A percentile compares a stretch with the other conserved stretches of the same genome.
These are phyloP conservation scores for Antheraea assamensis DNA, from an alignment of 2,888 invertebrate species.

Conservation along the genomic window DNA sequence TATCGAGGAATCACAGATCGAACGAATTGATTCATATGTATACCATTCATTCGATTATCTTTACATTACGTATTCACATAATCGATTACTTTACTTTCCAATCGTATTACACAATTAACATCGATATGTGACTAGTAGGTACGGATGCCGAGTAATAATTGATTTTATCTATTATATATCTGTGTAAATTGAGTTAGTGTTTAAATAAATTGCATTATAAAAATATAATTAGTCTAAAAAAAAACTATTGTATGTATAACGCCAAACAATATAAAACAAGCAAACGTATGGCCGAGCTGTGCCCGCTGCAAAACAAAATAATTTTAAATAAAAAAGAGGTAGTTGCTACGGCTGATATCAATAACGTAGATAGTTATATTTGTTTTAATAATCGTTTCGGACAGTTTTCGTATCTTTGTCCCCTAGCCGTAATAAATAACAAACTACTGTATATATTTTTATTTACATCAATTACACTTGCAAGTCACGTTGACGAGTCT, in stretches of 20 bases:
- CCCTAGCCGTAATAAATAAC: slow-evolving; percentile 43
- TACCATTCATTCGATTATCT: slow-evolving; percentile 7
- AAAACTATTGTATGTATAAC: slow-evolving; percentile 44
- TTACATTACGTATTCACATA: neutral
- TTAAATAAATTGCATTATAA: neutral
- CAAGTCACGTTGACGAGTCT: slow-evolving; percentile 77
- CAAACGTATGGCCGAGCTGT: slow-evolving; percentile 69
- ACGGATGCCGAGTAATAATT: slow-evolving; percentile 51
- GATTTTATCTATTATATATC: slow-evolving; percentile 47
- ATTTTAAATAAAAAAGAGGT: slow-evolving; percentile 67
- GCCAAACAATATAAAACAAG: slow-evolving; percentile 65
- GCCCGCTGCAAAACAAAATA: slow-evolving; percentile 64
- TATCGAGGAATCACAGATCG: neutral
- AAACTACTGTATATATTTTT: slow-evolving; percentile 46
- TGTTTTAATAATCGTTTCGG: slow-evolving; percentile 47
- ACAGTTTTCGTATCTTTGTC: slow-evolving; percentile 47
- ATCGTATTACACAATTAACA: slow-evolving; percentile 37
- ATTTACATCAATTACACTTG: slow-evolving; percentile 80
- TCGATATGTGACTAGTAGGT: slow-evolving; percentile 70
- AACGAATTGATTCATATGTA: neutral
- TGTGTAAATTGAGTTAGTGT: neutral
- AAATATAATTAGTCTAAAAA: neutral
- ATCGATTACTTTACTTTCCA: slow-evolving; percentile 8
- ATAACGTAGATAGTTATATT: slow-evolving; percentile 55
- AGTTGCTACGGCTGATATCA: slow-evolving; percentile 76